Evolutionary conservation across 2,888 invertebrate genomes (phyloP).

Genomic region (Tineola bisselliella): DNA sequence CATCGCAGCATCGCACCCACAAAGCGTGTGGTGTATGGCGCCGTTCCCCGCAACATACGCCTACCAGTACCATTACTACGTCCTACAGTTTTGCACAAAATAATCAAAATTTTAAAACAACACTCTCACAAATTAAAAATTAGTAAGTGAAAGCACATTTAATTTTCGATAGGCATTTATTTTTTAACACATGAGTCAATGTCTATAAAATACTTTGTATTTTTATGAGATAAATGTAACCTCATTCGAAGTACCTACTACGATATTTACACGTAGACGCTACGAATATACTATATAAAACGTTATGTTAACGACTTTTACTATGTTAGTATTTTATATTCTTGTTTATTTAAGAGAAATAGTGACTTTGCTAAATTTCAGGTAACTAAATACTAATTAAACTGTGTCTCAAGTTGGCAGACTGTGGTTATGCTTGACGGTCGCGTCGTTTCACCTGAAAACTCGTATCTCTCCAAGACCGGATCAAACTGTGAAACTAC

Average conservation of each 20-base stretch:
- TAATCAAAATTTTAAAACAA: not conserved
- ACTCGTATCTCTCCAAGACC: not conserved
- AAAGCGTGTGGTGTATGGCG: not conserved
- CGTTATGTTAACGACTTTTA: no score
- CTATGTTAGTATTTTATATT: not conserved
- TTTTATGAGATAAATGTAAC: not conserved
- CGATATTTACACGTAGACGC: not conserved
- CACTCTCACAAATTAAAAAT: not conserved
- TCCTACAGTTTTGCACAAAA: conserved; percentile 1
- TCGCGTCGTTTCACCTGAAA: not conserved
- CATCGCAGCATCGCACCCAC: conserved; percentile 7
- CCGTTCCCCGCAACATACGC: not conserved
- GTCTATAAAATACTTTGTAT: not conserved
- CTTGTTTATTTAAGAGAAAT: not conserved
- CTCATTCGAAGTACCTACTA: no score
- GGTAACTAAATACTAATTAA: not conserved
- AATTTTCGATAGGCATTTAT: no score
- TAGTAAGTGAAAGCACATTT: not conserved
- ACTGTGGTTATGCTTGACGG: not conserved
- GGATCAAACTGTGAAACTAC: not conserved
- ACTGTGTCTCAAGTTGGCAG: not conserved
- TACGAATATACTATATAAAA: not conserved
- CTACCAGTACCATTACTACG: not conserved
- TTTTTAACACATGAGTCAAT: not conserved
- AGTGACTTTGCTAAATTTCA: not conserved